These are phyloP conservation scores for Therioaphis trifolii DNA, from an alignment of 2,888 invertebrate genomes.

Conservation along the genomic window DNA sequence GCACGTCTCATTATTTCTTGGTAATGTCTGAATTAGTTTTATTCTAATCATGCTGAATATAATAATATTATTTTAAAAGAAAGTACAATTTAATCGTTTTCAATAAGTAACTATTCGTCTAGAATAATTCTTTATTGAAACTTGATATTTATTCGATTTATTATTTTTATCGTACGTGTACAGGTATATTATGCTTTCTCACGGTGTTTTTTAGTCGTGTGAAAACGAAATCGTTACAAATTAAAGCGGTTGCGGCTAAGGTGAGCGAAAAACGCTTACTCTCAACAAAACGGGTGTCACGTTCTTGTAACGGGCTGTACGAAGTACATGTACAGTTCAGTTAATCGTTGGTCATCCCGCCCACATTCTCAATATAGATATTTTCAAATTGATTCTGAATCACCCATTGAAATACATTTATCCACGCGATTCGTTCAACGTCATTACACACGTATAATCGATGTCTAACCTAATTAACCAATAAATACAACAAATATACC, in stretches of 20 bases:
- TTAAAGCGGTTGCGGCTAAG: neutral
- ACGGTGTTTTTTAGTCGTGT: neutral
- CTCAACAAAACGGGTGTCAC: conserved; percentile 22
- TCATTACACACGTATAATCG: neutral
- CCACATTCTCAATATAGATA: neutral
- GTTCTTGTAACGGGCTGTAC: conserved; percentile 15
- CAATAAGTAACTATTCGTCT: no score
- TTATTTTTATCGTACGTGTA: no score
- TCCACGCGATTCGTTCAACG: neutral
- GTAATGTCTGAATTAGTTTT: no score
- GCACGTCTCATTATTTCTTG: no score
- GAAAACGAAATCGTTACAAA: conserved; percentile 25
- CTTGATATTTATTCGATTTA: no score
- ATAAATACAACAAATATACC: neutral
- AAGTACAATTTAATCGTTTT: no score
- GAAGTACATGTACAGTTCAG: conserved; percentile 15
- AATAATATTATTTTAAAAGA: no score
- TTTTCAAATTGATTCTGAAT: conserved; percentile 11
- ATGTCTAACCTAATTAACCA: neutral
- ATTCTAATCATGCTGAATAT: no score
- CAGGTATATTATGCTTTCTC: conserved; percentile 37
- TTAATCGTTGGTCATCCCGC: conserved; percentile 10
- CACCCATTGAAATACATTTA: neutral
- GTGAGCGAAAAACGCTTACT: conserved; percentile 27
- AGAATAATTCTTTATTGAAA: no score